phyloP scores from a whole-genome alignment of 2,888 invertebrate species.

The Charanyca ferruginea region DNA sequence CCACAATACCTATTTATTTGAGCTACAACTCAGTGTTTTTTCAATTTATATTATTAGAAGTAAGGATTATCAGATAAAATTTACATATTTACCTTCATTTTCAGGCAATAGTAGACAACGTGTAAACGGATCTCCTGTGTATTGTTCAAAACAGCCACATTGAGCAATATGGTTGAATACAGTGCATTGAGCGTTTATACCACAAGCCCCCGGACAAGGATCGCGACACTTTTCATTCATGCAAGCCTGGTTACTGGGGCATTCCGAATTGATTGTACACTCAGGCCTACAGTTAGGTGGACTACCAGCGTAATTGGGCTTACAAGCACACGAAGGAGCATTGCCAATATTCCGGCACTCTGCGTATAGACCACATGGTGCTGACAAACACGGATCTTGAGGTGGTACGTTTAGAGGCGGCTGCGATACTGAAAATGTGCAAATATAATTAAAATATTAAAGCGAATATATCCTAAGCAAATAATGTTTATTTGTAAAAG shows the following conservation, averaged over 20 bases:
- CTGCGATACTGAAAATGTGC: conserved; percentile 77
- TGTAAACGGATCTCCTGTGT: conserved; percentile 92
- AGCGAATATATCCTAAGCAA: not conserved
- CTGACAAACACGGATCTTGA: conserved; percentile 92
- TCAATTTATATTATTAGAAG: not conserved
- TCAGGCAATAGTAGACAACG: conserved; percentile 80
- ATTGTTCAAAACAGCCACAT: conserved; percentile 91
- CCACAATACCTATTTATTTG: not conserved
- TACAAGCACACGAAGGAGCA: conserved; percentile 92
- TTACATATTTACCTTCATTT: conserved; percentile 74
- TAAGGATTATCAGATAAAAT: not conserved
- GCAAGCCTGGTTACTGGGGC: conserved; percentile 92
- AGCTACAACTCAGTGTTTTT: not conserved
- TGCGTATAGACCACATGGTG: conserved; percentile 93
- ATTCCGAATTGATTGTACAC: conserved; percentile 93
- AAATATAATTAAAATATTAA: conserved; percentile 9
- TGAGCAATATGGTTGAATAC: conserved; percentile 92
- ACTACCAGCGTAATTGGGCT: conserved; percentile 91
- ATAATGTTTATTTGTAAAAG: not conserved
- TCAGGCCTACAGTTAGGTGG: conserved; percentile 93
- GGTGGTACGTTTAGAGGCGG: conserved; percentile 72
- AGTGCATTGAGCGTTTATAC: conserved; percentile 90
- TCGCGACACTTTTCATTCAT: conserved; percentile 92
- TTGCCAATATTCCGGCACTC: conserved; percentile 91
- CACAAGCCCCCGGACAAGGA: conserved; percentile 93